Evolutionary conservation across 2,888 invertebrate genomes (phyloP).

Genomic region (Tetheella fluctuosa): DNA sequence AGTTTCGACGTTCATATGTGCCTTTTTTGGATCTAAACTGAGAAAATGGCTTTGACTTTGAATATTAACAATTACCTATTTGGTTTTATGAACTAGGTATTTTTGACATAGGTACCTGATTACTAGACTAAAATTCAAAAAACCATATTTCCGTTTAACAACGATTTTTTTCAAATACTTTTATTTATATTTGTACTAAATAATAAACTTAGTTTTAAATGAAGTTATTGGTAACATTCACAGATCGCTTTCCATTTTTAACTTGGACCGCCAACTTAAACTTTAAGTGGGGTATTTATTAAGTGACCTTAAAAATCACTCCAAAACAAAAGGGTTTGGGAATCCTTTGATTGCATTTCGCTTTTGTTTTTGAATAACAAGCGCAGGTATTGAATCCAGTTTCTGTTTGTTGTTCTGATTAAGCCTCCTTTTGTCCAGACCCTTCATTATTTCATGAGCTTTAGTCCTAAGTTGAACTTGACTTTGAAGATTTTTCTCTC

Average conservation of each 20-base stretch:
- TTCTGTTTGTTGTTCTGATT: slow-evolving; percentile 4
- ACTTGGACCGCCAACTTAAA: slow-evolving; percentile 21
- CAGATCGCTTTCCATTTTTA: background rate
- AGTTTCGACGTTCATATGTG: background rate
- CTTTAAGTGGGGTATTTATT: slow-evolving; percentile 36
- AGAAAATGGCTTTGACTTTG: no score
- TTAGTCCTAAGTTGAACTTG: background rate
- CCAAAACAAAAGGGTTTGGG: slow-evolving; percentile 37
- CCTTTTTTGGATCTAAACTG: background rate
- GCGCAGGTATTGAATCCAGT: background rate
- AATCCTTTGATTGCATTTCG: slow-evolving; percentile 37
- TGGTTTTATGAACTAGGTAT: no score
- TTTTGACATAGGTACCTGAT: no score
- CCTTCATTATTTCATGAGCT: background rate
- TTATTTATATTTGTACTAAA: no score
- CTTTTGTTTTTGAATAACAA: slow-evolving; percentile 18
- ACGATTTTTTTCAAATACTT: no score
- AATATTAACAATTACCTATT: no score
- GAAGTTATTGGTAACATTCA: no score
- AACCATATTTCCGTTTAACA: no score
- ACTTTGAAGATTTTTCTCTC: background rate
- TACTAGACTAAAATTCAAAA: no score
- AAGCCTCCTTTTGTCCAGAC: background rate
- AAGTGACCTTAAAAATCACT: slow-evolving; percentile 40
- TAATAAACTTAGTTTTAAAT: no score